phyloP scores from a whole-genome alignment of 2,113 vertebrate genomes.

The Psittacula cyanocephala region DNA sequence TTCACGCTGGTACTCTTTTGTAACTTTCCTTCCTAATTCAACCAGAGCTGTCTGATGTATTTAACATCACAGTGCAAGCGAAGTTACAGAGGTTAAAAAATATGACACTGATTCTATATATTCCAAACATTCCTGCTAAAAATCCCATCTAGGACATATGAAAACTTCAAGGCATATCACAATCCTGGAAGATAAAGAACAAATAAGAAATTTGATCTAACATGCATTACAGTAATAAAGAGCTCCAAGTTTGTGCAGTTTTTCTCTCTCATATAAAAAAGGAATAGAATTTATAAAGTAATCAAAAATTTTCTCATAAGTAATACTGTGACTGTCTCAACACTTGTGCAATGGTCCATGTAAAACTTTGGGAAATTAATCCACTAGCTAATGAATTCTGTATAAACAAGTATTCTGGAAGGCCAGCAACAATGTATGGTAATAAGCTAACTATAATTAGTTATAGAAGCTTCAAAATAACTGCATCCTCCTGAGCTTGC shows the following conservation, averaged over 20 bases:
- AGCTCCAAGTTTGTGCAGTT: background rate
- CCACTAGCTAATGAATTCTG: background rate
- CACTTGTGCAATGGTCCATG: background rate
- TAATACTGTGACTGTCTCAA: background rate
- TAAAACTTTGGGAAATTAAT: background rate
- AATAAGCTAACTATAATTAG: slow-evolving; percentile 72
- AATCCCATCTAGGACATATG: background rate
- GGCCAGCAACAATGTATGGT: slow-evolving; percentile 57
- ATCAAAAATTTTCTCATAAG: background rate
- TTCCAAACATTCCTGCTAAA: background rate
- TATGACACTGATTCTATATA: background rate
- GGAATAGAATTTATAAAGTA: background rate
- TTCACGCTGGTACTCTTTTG: background rate
- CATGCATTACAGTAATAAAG: background rate
- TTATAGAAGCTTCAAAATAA: slow-evolving; percentile 72
- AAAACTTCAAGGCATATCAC: background rate
- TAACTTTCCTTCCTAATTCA: background rate
- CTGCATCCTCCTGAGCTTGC: slow-evolving; percentile 51
- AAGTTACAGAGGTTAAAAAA: background rate
- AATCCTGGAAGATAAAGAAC: background rate
- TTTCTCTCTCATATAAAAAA: background rate
- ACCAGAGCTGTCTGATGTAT: background rate
- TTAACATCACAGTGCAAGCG: background rate
- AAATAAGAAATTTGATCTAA: background rate
- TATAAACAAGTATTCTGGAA: slow-evolving; percentile 51